These are phyloP conservation scores for Julus scanicus DNA, from an alignment of 2,888 invertebrate species.

Conservation along the genomic window DNA sequence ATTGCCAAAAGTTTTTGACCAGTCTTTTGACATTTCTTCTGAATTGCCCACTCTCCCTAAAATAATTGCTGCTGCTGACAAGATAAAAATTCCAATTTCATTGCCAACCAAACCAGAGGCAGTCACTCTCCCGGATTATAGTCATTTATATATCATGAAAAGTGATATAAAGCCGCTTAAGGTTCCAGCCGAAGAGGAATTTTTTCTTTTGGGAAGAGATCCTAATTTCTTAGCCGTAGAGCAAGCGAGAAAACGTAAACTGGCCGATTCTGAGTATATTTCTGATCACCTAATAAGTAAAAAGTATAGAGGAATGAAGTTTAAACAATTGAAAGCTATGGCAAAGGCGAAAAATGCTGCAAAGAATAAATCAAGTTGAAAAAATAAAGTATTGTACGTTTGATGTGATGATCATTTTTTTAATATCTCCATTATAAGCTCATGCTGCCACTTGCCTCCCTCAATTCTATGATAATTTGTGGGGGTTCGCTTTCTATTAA, in stretches of 20 bases:
- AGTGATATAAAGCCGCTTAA: background rate
- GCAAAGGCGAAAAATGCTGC: background rate
- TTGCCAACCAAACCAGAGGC: background rate
- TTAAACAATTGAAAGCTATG: conserved; percentile 1
- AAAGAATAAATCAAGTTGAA: background rate
- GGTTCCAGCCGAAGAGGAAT: background rate
- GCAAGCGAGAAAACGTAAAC: background rate
- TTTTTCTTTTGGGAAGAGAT: background rate
- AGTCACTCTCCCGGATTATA: background rate
- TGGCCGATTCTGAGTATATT: background rate
- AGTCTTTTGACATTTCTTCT: background rate
- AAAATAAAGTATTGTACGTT: no score
- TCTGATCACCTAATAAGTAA: background rate
- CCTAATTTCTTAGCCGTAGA: background rate
- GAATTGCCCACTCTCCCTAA: background rate
- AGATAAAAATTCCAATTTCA: background rate
- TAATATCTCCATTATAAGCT: no score
- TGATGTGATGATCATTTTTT: no score
- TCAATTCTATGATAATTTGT: no score
- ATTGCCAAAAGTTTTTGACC: background rate
- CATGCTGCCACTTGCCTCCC: no score
- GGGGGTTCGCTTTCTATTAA: no score
- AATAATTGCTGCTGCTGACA: background rate
- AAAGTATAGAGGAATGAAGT: conserved; percentile 11
- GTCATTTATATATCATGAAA: conserved; percentile 50